Evolutionary conservation across 92 coral and sea anemone species (phyloP), one percentile per base, ranked within the genome.

Genomic region (Zoanthus sociatus): DNA sequence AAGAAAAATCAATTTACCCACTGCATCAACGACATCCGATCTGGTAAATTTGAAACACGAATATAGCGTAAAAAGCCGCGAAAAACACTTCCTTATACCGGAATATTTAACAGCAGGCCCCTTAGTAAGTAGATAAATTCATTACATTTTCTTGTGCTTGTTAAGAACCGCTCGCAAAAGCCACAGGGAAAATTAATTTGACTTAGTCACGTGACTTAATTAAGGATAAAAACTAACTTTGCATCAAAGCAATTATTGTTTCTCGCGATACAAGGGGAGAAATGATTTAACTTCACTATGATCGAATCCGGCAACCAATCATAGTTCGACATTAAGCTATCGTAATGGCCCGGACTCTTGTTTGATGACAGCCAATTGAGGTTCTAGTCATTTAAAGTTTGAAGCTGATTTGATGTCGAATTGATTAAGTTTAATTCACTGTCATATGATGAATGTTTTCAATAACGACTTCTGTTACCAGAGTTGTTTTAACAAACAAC

Each of bases 391-490:
- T 93, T 94, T 94, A 91, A 89, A 94, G 98, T 93, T 94, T 94
- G 96, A 73, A 93, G 94, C 91, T 89, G 98, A 94, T 93, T 94
- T 94, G 98, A 94, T 94, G 96, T 93, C 86, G 95, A 89, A 94
- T 91, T 94, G 98, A 94, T 94, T 94, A 94, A 89, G 92, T 88
- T 89, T 89, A 91, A 94, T 94, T 76, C 95, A 86, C 95, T 94
- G 98, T 94, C 98, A 94, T 78, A 92, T 92, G 91, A 93, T 90
- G 94, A 94, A 90, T 93, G 98, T 94, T 93, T 93, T 93, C 88
- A 92, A 93, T 94, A 87, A 94, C 92, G 94, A 84, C 76, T 87
- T 79, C 92, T 94, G 97, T 94, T 92, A 86, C 91, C 86, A 31
- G 91, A 89, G 93, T 94, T 94, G 94, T 93, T 79, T 90, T 81